Base-by-base conservation (phyloP, 2,888 invertebrate species). In the Phlogophora meticulosa region DNA sequence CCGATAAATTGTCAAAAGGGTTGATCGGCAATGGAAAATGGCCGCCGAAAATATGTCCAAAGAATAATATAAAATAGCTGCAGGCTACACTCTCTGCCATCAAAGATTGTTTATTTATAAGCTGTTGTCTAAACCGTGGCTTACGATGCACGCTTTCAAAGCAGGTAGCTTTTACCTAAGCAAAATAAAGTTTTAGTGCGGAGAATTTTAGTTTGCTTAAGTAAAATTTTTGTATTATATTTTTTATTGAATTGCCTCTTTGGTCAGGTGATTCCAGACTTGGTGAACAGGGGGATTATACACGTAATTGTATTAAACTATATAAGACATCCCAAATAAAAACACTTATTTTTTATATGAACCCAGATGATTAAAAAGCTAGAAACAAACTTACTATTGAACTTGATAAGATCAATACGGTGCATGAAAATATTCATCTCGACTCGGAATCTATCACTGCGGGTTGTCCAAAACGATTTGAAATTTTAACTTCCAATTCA, bases 1-100 rank as follows among this genome's bases (percentile, higher is more conserved):
- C 93, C 93, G 94, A 94, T 94, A 94, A 94, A 94, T 94, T 94
- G 94, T 93, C 94, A 94, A 93, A 94, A 93, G 93, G 93, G 91
- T 93, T 93, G 92, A 93, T 93, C 91, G 91, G 89, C 90, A 90
- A 89, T 91, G 91, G 90, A 90, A 91, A 92, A 92, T 91, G 88
- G 90, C 89, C 87, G 86, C 87, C 87, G 85, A 90, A 91, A 88
- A 90, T 90, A 88, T 90, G 89, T 86, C 85, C 87, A 87, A 76
- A 82, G 85, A 88, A 88, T 87, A 87, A 89, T 89, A 88, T 88
- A 85, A 86, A 85, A 87, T 82, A 86, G 82, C 88, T 84, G 74
- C 76, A 84, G 89, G 86, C 85, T 81, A 80, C 73, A 85, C 82
- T 88, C 84, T 84, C 80, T 83, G 79, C 81, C 81, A 82, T 79